Evolutionary conservation across 2,888 invertebrate species (phyloP).

Genomic region (Julus scanicus): DNA sequence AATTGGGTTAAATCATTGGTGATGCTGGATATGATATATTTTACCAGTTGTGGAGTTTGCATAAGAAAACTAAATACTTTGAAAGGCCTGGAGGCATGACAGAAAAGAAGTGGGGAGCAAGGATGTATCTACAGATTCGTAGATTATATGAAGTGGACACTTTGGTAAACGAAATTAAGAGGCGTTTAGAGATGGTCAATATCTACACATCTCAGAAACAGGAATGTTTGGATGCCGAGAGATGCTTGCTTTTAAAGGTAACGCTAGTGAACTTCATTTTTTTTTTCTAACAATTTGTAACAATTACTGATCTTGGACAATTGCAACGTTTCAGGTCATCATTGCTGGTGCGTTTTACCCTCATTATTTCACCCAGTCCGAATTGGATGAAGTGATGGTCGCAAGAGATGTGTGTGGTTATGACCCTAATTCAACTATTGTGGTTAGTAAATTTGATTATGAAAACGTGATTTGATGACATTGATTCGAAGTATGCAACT

Average conservation of each 20-base stretch:
- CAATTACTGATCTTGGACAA: constrained; percentile 69
- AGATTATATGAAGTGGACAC: constrained; percentile 79
- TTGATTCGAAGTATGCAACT: no score
- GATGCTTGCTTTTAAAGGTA: background rate
- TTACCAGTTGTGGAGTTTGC: constrained; percentile 76
- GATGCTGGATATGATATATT: background rate
- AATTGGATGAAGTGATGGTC: constrained; percentile 75
- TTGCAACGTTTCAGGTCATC: constrained; percentile 71
- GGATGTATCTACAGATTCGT: constrained; percentile 77
- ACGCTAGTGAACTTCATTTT: background rate
- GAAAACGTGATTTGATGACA: background rate
- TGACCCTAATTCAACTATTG: constrained; percentile 72
- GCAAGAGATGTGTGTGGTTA: constrained; percentile 76
- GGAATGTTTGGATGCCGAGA: background rate
- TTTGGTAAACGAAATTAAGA: constrained; percentile 76
- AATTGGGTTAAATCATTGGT: background rate
- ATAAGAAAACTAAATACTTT: constrained; percentile 73
- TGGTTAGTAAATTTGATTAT: constrained; percentile 60
- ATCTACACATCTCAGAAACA: background rate
- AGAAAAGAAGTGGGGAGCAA: constrained; percentile 76
- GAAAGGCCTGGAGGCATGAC: constrained; percentile 65
- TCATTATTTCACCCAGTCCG: constrained; percentile 80
- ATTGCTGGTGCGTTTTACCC: constrained; percentile 93
- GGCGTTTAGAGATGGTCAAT: background rate
- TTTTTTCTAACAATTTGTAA: no score